Evolutionary conservation across 2,888 invertebrate genomes (phyloP), one percentile per base, ranked within the genome.

Genomic region (Bombylius major): DNA sequence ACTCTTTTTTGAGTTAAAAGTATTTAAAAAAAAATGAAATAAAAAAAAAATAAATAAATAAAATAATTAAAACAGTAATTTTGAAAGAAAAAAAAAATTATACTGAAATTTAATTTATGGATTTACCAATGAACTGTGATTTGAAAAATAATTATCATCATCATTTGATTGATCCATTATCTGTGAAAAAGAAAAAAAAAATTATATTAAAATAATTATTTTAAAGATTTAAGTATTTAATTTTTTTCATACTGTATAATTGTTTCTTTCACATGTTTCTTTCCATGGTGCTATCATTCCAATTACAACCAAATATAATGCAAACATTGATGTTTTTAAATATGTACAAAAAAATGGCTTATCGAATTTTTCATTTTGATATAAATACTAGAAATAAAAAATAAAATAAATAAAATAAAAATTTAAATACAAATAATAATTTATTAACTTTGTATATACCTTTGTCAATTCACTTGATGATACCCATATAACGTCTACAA

Each of bases 321-420:
- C 86, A 67, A 98, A 91, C 83, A 97, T 83, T 45, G 92, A 93
- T 57, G 94, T 94, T 75, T 96, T 94, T 59, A 95, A 79, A 74
- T 97, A 98, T 31, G 96, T 94, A 66, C 88, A 89, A 75, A 98
- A 92, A 76, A 96, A 97, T 52, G 98, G 97, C 69, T 96, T 92
- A 68, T 92, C 85, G 69, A 87, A 89, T 58, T 88, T 81, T 69
- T 89, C 87, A 75, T 91, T 86, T 66, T 80, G 79, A 71, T 91
- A 91, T 61, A 92, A 81, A 72, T 86, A 89, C 94, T 95, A 13
- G 50, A 12, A 34, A 34, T 33, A 33, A 34, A 36, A 36, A 36
- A 36, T 36, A 36, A 6, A 36, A 36, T n/a, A n/a, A n/a, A n/a
- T 36, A 36, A 36, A 36, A 36, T 36, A 8, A 36, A 36, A 36